Base-by-base conservation (phyloP, 2,113 vertebrate species). In the Turdus rufiventris region DNA sequence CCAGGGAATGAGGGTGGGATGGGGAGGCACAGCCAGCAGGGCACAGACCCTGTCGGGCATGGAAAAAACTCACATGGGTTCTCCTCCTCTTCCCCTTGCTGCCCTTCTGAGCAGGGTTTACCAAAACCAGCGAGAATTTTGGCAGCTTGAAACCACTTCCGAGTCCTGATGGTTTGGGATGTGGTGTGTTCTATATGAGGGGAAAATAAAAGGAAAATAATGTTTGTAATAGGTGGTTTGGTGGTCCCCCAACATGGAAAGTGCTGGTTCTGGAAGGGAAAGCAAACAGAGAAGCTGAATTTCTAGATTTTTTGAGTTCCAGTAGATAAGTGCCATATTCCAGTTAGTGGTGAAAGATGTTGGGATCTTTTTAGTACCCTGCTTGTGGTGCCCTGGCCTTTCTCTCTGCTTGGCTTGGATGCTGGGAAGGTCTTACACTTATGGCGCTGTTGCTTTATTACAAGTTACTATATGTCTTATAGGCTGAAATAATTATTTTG, bases 211-310 rank as follows among this genome's bases (percentile, higher is more conserved):
- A 67, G 43, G 36, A 71, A 83, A 17, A 6, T 33, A 3, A 24
- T 4, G 10, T 62, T 26, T n/a, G 67, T 24, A 40, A 31, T 4
- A 24, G 31, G 24, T 68, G 48, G 28, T 33, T 4, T 29, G 53
- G 50, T 53, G 50, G 38, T 54, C 0, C 0, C 12, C 2, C 4
- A 17, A 2, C 8, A 14, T 25, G 40, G 48, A 18, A 31, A 7
- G n/a, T 16, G 56, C 53, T 13, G 26, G 29, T 76, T 70, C 67
- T 66, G 56, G 21, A 67, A 33, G n/a, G 61, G 60, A 56, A 77
- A 66, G 36, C 61, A 60, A 45, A 53, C 12, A 8, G 4, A 15
- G 47, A 38, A 71, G 47, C 50, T 62, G 68, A 18, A 68, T 85
- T 90, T 47, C 63, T 73, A 43, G 53, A 50, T 50, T 29, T 51